A percentile compares a stretch with the other conserved stretches of the same genome.
phyloP scores from a whole-genome alignment of 1,140 invertebrate species.

The Cyclina sinensis region DNA sequence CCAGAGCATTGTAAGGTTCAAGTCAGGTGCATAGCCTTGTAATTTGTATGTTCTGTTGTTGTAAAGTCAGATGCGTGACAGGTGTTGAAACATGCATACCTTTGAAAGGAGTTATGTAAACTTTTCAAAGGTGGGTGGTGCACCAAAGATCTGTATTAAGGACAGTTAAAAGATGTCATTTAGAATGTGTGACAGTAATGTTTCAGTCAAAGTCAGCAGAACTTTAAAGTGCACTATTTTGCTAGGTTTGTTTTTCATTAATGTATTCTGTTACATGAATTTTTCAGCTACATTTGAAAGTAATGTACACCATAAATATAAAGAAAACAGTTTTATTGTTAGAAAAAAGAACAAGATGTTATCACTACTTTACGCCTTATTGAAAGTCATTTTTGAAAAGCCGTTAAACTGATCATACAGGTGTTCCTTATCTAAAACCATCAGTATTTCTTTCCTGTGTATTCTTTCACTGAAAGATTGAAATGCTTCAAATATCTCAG shows the following conservation, averaged over 20 bases:
- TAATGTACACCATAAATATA: too few species aligned
- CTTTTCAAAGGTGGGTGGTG: too few species aligned
- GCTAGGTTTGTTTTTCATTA: too few species aligned
- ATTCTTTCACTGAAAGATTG: background rate
- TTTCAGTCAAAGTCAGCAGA: too few species aligned
- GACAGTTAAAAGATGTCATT: too few species aligned
- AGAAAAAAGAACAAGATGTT: background rate
- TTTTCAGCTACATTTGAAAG: too few species aligned
- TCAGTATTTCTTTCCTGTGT: slow-evolving; percentile 20
- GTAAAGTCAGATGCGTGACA: slow-evolving; percentile 3
- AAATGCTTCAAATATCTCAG: slow-evolving; percentile 26
- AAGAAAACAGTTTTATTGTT: background rate
- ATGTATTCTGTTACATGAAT: too few species aligned
- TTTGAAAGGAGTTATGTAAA: too few species aligned
- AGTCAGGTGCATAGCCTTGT: background rate
- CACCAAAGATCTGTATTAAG: too few species aligned
- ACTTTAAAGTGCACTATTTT: too few species aligned
- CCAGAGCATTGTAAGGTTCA: background rate
- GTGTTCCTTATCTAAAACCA: slow-evolving; percentile 44
- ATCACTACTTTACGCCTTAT: slow-evolving; percentile 10
- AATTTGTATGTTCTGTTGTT: background rate
- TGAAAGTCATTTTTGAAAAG: slow-evolving; percentile 17
- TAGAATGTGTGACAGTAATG: too few species aligned
- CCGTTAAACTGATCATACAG: slow-evolving; percentile 19
- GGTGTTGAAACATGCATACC: too few species aligned